Percentiles rank a stretch among this genome's conserved stretches.
Evolutionary conservation across 2,888 invertebrate genomes (phyloP).

Genomic region (Cheilosia scutellata): DNA sequence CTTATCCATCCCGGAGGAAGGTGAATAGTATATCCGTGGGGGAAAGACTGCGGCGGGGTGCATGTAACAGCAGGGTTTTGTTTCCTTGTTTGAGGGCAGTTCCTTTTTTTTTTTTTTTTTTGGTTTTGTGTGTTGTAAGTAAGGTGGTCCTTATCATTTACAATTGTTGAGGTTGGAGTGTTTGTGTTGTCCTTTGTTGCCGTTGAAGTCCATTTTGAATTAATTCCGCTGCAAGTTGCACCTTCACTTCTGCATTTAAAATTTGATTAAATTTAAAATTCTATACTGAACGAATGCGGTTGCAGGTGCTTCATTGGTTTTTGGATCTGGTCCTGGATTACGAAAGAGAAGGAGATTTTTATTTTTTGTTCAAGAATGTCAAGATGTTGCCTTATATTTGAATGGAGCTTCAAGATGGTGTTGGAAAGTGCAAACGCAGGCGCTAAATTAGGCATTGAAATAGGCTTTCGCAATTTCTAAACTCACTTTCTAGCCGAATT

Average conservation of each 20-base stretch:
- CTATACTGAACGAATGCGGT: background rate
- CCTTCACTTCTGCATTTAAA: slow-evolving; percentile 49
- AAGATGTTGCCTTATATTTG: too few relatives aligned
- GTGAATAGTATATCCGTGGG: slow-evolving; percentile 1
- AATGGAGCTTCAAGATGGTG: too few relatives aligned
- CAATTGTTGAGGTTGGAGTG: slow-evolving; percentile 32
- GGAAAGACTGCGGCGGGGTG: slow-evolving; percentile 3
- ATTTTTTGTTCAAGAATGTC: too few relatives aligned
- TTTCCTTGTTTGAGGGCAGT: slow-evolving; percentile 49
- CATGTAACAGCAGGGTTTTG: slow-evolving; percentile 39
- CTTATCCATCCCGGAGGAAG: slow-evolving; percentile 11
- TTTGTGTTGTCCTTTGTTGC: slow-evolving; percentile 1
- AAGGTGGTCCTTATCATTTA: slow-evolving; percentile 52
- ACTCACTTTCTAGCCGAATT: too few relatives aligned
- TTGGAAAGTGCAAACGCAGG: too few relatives aligned
- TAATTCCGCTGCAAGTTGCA: slow-evolving; percentile 32
- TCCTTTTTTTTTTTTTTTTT: slow-evolving; percentile 11
- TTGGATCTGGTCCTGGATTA: background rate
- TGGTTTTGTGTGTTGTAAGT: slow-evolving; percentile 20
- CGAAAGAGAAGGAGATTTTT: too few relatives aligned
- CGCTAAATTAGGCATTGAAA: too few relatives aligned
- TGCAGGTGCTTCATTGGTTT: slow-evolving; percentile 27
- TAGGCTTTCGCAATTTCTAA: too few relatives aligned
- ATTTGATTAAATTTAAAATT: slow-evolving; percentile 57
- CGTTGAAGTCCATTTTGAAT: slow-evolving; percentile 43